phyloP scores from a whole-genome alignment of 2,113 vertebrate genomes.

The Thryonomys swinderianus region DNA sequence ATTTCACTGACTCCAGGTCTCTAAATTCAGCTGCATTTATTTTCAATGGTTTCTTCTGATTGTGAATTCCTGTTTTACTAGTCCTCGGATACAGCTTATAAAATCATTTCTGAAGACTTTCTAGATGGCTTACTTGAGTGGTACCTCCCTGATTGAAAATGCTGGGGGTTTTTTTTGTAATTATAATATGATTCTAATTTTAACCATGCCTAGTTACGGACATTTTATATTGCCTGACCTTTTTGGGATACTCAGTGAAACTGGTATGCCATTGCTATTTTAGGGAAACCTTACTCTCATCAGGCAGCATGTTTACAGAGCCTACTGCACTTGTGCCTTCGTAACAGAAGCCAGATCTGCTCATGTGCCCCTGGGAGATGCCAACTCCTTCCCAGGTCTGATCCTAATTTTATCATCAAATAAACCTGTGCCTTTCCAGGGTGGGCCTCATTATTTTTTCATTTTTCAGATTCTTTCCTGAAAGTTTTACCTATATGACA shows the following conservation, averaged over 20 bases:
- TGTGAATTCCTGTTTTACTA: not conserved
- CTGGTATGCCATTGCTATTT: constrained; percentile 71
- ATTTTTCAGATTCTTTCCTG: constrained; percentile 21
- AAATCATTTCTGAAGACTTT: constrained; percentile 37
- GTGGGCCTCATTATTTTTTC: not conserved
- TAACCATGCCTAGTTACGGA: constrained; percentile 5
- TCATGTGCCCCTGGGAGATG: not conserved
- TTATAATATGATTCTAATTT: constrained; percentile 59
- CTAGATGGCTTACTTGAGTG: not conserved
- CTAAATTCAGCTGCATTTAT: not conserved
- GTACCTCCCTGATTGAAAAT: not conserved
- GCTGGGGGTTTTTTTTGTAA: not conserved
- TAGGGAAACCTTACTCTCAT: constrained; percentile 55
- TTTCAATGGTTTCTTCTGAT: not conserved
- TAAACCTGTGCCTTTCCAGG: constrained; percentile 6
- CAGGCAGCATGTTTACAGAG: constrained; percentile 53
- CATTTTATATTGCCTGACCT: constrained; percentile 31
- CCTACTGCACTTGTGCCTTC: not conserved
- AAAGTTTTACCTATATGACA: not conserved
- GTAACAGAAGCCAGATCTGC: constrained; percentile 70
- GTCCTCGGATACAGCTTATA: not conserved
- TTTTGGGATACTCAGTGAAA: constrained; percentile 45
- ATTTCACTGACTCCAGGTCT: not conserved
- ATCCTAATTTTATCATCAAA: not conserved
- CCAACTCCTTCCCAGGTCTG: not conserved